Evolutionary conservation across 2,113 vertebrate genomes (phyloP).

Genomic region (Pristiophorus japonicus): DNA sequence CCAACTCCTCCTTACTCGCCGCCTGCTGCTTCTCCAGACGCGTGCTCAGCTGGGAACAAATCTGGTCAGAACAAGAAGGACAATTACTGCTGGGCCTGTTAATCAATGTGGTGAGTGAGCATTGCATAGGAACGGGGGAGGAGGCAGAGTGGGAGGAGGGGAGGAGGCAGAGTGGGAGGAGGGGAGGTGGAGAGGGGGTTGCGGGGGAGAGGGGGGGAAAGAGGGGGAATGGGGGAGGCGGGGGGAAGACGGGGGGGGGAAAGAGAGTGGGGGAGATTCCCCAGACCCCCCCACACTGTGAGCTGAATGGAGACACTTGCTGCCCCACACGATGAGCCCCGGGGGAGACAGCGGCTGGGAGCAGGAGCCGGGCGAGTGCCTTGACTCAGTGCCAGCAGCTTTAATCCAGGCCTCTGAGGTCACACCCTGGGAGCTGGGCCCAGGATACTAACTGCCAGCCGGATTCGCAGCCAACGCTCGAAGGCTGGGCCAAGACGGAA

Average conservation of each 20-base stretch:
- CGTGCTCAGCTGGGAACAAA: slow-evolving; percentile 94
- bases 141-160: neutral
- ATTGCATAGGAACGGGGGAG: neutral
- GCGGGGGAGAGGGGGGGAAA: neutral
- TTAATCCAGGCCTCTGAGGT: neutral
- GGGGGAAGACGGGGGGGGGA: no score
- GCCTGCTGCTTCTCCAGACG: slow-evolving; percentile 91
- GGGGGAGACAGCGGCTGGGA: neutral
- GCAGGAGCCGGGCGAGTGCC: neutral
- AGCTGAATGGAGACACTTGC: neutral
- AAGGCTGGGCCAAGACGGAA: neutral
- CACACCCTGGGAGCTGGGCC: neutral
- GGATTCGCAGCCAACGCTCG: neutral
- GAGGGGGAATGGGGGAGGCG: neutral
- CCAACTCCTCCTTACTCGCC: slow-evolving; percentile 88
- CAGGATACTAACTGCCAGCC: neutral
- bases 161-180: neutral
- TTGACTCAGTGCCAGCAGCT: neutral
- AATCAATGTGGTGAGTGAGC: neutral
- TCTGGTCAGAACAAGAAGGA: slow-evolving; percentile 59
- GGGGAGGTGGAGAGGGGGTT: no score
- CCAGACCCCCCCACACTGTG: neutral
- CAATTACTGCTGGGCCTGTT: neutral
- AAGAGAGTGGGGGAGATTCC: neutral
- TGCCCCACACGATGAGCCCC: neutral